Conservation (phyloP, 2,797 vertebrate genomes). For the Mareca strepera region DNA sequence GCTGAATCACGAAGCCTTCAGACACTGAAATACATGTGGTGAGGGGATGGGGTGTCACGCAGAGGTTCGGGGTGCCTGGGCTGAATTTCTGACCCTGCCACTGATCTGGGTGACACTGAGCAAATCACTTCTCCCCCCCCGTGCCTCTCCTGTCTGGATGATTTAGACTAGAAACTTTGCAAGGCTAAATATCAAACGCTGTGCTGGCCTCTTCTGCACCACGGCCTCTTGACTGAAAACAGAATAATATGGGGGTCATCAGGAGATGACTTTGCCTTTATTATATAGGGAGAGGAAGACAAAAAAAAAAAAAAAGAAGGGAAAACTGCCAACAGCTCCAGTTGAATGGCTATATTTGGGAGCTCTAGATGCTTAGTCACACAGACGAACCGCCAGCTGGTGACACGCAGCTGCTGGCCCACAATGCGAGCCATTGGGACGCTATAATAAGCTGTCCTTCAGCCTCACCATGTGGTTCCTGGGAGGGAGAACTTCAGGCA, state of each 20-base stretch:
- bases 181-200: not conserved
- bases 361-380: conserved; percentile 62
- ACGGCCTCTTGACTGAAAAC: not conserved
- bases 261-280: not conserved
- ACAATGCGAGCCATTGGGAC: not conserved
- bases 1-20: not conserved
- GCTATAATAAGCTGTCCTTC: conserved; percentile 47
- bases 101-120: not conserved
- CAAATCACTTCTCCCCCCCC: not conserved
- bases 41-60: not conserved
- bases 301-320: not conserved
- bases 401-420: conserved; percentile 57
- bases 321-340: not conserved
- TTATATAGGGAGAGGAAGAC: not conserved
- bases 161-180: not conserved
- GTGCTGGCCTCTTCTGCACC: not conserved
- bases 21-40: not conserved
- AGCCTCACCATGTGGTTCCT: conserved; percentile 25
- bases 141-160: not conserved
- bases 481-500: not conserved
- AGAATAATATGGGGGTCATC: not conserved
- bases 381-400: conserved; percentile 38
- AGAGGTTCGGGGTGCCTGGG: not conserved
- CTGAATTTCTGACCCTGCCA: not conserved
- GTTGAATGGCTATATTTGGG: conserved; percentile 53